Evolutionary conservation across 2,797 vertebrate species (phyloP).

Genomic region (Myioborus miniatus): DNA sequence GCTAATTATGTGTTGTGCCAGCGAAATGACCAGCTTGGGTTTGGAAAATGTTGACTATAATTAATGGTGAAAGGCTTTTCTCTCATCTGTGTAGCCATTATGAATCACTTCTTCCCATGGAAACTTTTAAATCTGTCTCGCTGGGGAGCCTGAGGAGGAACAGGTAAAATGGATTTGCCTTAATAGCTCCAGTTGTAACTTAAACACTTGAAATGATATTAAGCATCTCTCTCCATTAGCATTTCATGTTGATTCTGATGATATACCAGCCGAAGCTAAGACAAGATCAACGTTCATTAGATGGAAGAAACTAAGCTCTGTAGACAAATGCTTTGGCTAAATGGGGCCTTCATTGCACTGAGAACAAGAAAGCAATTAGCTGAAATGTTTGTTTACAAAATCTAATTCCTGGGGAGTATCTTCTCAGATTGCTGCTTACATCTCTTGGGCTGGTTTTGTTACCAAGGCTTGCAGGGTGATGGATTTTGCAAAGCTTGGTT

Average conservation of each 20-base stretch:
- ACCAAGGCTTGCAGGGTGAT: slow-evolving; percentile 53
- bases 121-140: slow-evolving; percentile 42
- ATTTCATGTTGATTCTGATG: slow-evolving; percentile 60
- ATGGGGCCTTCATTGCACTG: slow-evolving; percentile 61
- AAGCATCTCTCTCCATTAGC: slow-evolving; percentile 29
- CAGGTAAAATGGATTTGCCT: slow-evolving; percentile 45
- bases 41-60: background rate
- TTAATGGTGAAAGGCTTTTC: slow-evolving; percentile 40
- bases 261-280: slow-evolving; percentile 30
- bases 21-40: background rate
- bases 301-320: slow-evolving; percentile 57
- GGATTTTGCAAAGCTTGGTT: slow-evolving; percentile 12
- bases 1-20: background rate
- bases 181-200: slow-evolving; percentile 52
- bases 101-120: background rate
- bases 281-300: slow-evolving; percentile 59
- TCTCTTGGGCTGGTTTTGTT: slow-evolving; percentile 50
- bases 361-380: slow-evolving; percentile 78
- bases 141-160: slow-evolving; percentile 19
- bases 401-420: slow-evolving; percentile 73
- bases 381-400: slow-evolving; percentile 74
- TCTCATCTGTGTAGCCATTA: background rate
- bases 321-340: slow-evolving; percentile 66
- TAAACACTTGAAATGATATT: slow-evolving; percentile 56
- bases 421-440: slow-evolving; percentile 57